Evolutionary conservation across 2,797 vertebrate species (phyloP).

Genomic region (Rachycentron canadum): DNA sequence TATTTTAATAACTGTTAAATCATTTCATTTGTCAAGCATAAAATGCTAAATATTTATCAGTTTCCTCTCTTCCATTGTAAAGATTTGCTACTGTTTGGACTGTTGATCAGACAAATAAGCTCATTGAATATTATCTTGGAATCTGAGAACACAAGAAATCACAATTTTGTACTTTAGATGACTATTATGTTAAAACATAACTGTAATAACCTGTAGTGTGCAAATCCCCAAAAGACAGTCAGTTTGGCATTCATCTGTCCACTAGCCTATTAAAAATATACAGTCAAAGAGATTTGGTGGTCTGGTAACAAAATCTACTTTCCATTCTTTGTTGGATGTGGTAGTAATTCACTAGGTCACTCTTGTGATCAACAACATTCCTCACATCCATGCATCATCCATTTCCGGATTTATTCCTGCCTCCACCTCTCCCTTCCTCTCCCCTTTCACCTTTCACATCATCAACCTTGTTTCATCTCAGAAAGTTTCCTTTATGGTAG

Average conservation of each 20-base stretch:
- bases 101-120: too few species aligned
- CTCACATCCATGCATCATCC: slow-evolving; percentile 55
- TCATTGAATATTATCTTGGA: too few species aligned
- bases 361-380: slow-evolving; percentile 54
- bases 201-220: neutral
- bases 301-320: neutral
- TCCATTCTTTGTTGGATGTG: slow-evolving; percentile 14
- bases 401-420: slow-evolving; percentile 44
- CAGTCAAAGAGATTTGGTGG: neutral
- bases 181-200: neutral
- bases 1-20: too few species aligned
- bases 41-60: neutral
- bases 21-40: neutral
- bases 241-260: neutral
- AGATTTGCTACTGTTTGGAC: neutral
- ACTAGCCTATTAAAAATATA: neutral
- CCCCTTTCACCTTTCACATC: slow-evolving; percentile 53
- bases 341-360: slow-evolving; percentile 22
- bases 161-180: neutral
- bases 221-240: neutral
- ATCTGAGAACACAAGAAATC: too few species aligned
- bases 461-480: slow-evolving; percentile 29
- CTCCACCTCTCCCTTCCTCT: slow-evolving; percentile 64
- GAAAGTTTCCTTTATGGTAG: slow-evolving; percentile 16
- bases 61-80: neutral